A percentile compares a stretch with the other conserved stretches of the same genome.
Conservation (phyloP, 2,113 vertebrate genomes). For the Chrysochloris asiatica region DNA sequence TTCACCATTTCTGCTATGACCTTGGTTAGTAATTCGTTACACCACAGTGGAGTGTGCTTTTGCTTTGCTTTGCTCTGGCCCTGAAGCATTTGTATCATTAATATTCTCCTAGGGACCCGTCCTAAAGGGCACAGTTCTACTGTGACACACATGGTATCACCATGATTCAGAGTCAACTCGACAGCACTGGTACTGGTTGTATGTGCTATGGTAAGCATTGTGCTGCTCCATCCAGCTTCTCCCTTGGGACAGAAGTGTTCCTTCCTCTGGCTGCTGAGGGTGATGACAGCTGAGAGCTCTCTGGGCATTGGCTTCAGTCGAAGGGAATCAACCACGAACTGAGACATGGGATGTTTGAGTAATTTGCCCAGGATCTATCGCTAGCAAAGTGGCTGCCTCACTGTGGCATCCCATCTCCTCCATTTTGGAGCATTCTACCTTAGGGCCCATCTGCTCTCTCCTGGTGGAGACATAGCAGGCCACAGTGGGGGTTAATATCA, state of each 20-base stretch:
- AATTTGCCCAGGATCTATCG: too few species aligned
- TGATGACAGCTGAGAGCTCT: not conserved
- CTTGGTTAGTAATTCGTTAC: not conserved
- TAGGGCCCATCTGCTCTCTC: not conserved
- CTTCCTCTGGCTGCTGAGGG: not conserved
- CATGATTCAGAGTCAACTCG: not conserved
- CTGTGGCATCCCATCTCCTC: not conserved
- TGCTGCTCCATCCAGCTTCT: not conserved
- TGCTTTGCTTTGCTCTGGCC: not conserved
- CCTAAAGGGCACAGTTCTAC: not conserved
- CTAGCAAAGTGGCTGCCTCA: too few species aligned
- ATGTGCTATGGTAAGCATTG: not conserved
- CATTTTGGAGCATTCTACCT: not conserved
- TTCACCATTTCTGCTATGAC: not conserved
- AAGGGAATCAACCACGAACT: too few species aligned
- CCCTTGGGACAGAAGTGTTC: not conserved
- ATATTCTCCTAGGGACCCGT: not conserved
- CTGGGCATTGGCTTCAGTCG: not conserved
- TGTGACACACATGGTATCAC: not conserved
- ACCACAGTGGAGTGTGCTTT: not conserved
- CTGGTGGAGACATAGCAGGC: not conserved
- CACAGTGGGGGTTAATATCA: not conserved
- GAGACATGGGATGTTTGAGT: too few species aligned
- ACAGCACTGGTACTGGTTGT: not conserved
- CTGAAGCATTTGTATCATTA: not conserved